Evolutionary conservation across 2,797 vertebrate genomes (phyloP).

Genomic region (Anisognathus igniventris): DNA sequence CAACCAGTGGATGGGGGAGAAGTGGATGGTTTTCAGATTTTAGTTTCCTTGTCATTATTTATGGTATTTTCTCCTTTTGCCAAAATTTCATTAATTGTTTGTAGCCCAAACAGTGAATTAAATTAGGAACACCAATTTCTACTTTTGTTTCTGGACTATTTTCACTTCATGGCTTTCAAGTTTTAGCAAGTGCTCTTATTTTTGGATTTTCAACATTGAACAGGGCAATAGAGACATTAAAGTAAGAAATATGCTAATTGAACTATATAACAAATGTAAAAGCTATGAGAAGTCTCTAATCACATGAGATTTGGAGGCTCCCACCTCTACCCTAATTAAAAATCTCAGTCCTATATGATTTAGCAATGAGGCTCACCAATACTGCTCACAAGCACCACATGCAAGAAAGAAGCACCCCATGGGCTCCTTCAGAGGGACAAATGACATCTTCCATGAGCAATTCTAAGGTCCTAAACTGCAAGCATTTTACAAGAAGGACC

Average conservation of each 20-base stretch:
- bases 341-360: not conserved
- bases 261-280: not conserved
- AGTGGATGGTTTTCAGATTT: not conserved
- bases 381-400: fast-evolving
- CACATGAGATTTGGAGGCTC: conserved; percentile 1
- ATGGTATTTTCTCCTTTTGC: not conserved
- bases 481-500: not conserved
- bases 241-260: conserved; percentile 37
- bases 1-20: not conserved
- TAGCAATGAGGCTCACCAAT: not conserved
- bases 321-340: conserved; percentile 30
- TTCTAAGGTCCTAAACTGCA: not conserved
- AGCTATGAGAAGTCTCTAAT: conserved; percentile 19
- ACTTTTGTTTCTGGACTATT: not conserved
- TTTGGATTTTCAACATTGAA: not conserved
- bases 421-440: not conserved
- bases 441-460: not conserved
- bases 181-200: not conserved
- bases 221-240: conserved; percentile 13
- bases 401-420: not conserved
- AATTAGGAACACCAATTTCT: not conserved
- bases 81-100: not conserved
- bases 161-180: not conserved
- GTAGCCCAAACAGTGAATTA: not conserved
- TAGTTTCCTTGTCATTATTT: not conserved